Conservation (phyloP, 1,140 invertebrate genomes). For the Drosophila serrata region DNA sequence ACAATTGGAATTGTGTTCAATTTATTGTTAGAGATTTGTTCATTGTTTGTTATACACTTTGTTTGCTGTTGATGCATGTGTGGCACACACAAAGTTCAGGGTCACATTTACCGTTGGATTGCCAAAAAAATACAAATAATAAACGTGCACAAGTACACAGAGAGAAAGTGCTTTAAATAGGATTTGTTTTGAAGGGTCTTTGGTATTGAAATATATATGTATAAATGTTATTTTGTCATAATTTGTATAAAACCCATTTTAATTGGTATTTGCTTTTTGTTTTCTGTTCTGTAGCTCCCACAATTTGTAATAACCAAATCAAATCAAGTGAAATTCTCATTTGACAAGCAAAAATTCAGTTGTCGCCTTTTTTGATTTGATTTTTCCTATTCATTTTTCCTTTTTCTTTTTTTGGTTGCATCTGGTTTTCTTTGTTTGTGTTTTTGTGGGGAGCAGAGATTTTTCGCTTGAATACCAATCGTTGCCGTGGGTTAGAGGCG, state of each 20-base stretch:
- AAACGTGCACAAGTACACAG: constrained; percentile 31
- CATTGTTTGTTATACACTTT: constrained; percentile 43
- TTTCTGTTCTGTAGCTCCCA: constrained; percentile 1
- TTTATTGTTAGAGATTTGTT: constrained; percentile 34
- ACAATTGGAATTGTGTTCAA: constrained; percentile 43
- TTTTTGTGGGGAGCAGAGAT: constrained; percentile 36
- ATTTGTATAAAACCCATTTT: background rate
- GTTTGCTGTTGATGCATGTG: constrained; percentile 52
- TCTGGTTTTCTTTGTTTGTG: constrained; percentile 19
- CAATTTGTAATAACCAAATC: constrained; percentile 31
- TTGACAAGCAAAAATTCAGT: constrained; percentile 44
- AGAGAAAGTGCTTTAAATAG: background rate
- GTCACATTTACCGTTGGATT: constrained; percentile 56
- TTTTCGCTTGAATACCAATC: constrained; percentile 49
- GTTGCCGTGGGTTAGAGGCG: background rate
- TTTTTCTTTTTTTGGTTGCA: constrained; percentile 3
- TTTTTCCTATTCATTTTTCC: constrained; percentile 22
- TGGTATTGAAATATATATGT: background rate
- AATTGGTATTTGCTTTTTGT: background rate
- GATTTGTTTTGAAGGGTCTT: background rate
- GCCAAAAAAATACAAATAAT: constrained; percentile 39
- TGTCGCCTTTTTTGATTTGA: constrained; percentile 1
- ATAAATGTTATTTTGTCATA: background rate
- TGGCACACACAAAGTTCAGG: constrained; percentile 56
- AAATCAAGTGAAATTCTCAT: constrained; percentile 64